A percentile compares a stretch with the other conserved stretches of the same genome.
These are phyloP conservation scores for Chrysemys picta DNA, from an alignment of 2,113 vertebrate species.

Conservation along the genomic window DNA sequence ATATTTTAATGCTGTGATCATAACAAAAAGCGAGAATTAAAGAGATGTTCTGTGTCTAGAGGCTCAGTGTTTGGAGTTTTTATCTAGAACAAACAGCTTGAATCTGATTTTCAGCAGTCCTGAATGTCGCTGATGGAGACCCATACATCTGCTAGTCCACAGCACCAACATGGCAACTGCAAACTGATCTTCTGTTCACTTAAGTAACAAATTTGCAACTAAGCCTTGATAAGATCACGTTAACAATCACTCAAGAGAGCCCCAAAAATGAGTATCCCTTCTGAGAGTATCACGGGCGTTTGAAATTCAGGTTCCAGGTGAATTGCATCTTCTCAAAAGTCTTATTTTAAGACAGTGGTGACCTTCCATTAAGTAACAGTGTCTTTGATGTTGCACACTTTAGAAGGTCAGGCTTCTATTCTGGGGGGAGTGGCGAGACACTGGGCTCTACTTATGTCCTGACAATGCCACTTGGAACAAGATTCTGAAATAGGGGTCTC, in stretches of 20 bases:
- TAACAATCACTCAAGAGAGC: neutral
- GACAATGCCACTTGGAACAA: neutral
- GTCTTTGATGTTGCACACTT: neutral
- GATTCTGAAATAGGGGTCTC: neutral
- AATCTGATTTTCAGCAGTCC: neutral
- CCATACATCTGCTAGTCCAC: neutral
- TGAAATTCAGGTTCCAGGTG: neutral
- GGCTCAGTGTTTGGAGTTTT: neutral
- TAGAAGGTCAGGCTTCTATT: neutral
- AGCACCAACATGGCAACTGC: neutral
- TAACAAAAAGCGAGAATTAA: neutral
- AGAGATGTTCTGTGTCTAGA: neutral
- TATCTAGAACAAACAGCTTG: rapidly evolving
- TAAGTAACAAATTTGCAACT: neutral
- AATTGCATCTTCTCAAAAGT: neutral
- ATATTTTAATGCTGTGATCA: neutral
- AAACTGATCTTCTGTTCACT: neutral
- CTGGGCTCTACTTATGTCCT: neutral
- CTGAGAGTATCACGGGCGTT: neutral
- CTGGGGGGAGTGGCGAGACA: neutral
- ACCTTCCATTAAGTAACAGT: neutral
- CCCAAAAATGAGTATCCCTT: neutral
- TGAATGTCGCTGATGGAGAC: neutral
- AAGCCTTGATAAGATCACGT: neutral
- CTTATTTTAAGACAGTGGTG: neutral